Conservation (phyloP, 1,140 invertebrate species). For the Drosophila ambigua region DNA sequence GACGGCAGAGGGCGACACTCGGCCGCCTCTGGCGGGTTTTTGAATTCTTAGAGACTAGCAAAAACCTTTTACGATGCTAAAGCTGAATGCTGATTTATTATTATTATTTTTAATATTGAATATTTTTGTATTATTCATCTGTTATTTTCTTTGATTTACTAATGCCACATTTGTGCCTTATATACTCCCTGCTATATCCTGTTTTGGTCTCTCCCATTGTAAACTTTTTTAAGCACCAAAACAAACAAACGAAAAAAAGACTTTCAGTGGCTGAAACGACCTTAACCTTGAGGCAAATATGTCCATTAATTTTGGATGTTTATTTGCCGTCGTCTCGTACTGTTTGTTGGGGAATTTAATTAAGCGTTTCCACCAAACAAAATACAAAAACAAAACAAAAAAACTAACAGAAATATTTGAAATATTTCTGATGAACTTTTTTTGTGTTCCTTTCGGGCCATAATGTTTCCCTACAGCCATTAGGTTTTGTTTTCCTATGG, state of each 20-base stretch:
- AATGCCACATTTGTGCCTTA: too few species aligned
- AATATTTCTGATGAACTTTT: constrained; percentile 35
- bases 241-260: background rate
- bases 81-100: too few species aligned
- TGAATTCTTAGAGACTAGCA: too few species aligned
- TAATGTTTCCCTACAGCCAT: constrained; percentile 46
- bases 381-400: background rate
- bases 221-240: too few species aligned
- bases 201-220: too few species aligned
- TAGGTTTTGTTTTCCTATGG: constrained; percentile 37
- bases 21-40: too few species aligned
- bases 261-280: constrained; percentile 14
- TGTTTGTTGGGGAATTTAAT: constrained; percentile 43
- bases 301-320: constrained; percentile 50
- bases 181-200: too few species aligned
- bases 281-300: constrained; percentile 46
- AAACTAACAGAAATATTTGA: constrained; percentile 30
- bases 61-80: too few species aligned
- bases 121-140: background rate
- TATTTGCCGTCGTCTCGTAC: constrained; percentile 23
- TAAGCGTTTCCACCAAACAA: constrained; percentile 22
- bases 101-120: too few species aligned
- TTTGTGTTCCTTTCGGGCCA: constrained; percentile 13
- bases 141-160: too few species aligned
- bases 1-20: background rate